These are phyloP conservation scores for Macaca mulatta DNA, from an alignment of 2,113 vertebrate genomes.

Conservation along the genomic window DNA sequence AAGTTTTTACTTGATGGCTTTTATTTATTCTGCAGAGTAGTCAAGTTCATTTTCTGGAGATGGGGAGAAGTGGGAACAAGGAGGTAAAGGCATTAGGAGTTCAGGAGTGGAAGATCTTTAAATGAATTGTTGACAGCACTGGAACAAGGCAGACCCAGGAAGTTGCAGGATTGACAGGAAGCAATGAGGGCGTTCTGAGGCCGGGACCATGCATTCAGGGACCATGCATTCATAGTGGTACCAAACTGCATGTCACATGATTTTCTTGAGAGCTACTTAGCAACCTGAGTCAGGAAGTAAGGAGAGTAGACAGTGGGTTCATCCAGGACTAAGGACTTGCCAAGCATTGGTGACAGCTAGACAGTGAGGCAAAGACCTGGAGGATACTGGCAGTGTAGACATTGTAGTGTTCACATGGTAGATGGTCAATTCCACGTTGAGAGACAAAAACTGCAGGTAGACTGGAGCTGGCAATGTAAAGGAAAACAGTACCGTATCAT, in stretches of 20 bases:
- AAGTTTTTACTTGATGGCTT: not conserved
- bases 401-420: not conserved
- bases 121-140: not conserved
- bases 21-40: not conserved
- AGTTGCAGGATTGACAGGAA: not conserved
- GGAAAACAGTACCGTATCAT: not conserved
- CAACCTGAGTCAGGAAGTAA: not conserved
- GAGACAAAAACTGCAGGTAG: not conserved
- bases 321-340: not conserved
- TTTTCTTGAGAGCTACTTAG: not conserved
- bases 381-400: not conserved
- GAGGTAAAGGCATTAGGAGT: not conserved
- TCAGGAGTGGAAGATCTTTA: not conserved
- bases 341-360: not conserved
- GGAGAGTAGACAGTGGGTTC: not conserved
- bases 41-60: not conserved
- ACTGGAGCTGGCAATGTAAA: not conserved
- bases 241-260: not conserved
- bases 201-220: not conserved
- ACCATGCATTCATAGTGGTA: not conserved
- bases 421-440: not conserved
- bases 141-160: not conserved
- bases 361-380: not conserved
- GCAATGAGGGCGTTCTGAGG: not conserved
- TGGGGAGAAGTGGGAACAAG: not conserved